Evolutionary conservation across 2,797 vertebrate genomes (phyloP).

Genomic region (Xerus rutilus): DNA sequence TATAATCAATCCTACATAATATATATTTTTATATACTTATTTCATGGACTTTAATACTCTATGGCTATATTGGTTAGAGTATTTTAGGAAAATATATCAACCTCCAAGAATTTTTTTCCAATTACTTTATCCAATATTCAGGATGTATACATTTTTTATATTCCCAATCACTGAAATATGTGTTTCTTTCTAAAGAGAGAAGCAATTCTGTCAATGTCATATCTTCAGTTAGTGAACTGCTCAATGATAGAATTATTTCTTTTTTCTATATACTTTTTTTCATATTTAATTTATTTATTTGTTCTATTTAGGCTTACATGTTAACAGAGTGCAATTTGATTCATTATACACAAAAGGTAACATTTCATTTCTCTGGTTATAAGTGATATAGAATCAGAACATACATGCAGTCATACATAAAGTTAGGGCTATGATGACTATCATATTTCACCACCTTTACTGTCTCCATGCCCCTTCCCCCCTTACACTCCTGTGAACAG

Average conservation of each 20-base stretch:
- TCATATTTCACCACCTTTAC: too few species aligned
- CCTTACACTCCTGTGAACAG: too few species aligned
- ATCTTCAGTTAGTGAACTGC: constrained; percentile 48
- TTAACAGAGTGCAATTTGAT: too few species aligned
- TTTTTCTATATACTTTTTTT: background rate
- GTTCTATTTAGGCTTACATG: too few species aligned
- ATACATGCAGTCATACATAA: too few species aligned
- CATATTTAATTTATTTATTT: too few species aligned
- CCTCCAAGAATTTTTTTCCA: constrained; percentile 30
- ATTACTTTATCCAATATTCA: constrained; percentile 25
- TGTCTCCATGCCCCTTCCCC: too few species aligned
- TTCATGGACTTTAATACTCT: background rate
- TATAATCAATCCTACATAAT: background rate
- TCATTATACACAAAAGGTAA: too few species aligned
- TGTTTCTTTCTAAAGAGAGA: constrained; percentile 1
- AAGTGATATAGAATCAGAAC: too few species aligned
- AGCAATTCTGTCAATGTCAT: constrained; percentile 37
- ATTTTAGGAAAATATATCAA: background rate
- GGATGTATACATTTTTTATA: constrained; percentile 35
- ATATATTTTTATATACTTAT: background rate
- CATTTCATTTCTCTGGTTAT: too few species aligned
- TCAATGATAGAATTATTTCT: constrained; percentile 55
- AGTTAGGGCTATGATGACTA: too few species aligned
- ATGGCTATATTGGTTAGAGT: background rate
- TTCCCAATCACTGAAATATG: constrained; percentile 35